A percentile compares a stretch with the other conserved stretches of the same genome.
Conservation (phyloP, 1,140 invertebrate species). For the Brachionus manjavacas region DNA sequence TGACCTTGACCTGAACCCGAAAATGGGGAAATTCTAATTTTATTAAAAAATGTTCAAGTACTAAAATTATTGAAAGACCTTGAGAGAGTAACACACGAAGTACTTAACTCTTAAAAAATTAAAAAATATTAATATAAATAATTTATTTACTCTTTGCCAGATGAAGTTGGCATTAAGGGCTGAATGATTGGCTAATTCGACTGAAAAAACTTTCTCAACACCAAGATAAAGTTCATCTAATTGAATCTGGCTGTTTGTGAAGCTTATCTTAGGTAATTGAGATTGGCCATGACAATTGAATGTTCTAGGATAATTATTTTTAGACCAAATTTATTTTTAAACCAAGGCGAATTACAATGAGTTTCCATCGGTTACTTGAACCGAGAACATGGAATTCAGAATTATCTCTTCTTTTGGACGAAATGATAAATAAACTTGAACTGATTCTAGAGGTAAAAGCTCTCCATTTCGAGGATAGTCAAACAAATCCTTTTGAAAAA, state of each 20-base stretch:
- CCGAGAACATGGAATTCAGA: slow-evolving; percentile 47
- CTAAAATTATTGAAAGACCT: too few relatives aligned
- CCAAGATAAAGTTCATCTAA: slow-evolving; percentile 47
- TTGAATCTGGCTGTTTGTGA: slow-evolving; percentile 47
- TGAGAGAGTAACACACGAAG: too few relatives aligned
- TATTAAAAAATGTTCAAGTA: too few relatives aligned
- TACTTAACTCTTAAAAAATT: too few relatives aligned
- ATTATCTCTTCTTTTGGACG: slow-evolving; percentile 45
- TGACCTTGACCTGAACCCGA: too few relatives aligned
- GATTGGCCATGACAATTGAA: slow-evolving; percentile 48
- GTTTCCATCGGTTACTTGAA: slow-evolving; percentile 48
- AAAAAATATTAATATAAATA: not conserved
- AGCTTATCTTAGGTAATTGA: slow-evolving; percentile 49
- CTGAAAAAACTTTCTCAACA: slow-evolving; percentile 46
- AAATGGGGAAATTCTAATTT: too few relatives aligned
- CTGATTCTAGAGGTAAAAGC: slow-evolving; percentile 49
- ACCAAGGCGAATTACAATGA: slow-evolving; percentile 43
- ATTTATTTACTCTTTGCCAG: not conserved
- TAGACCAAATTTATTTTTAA: not conserved
- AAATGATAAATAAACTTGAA: slow-evolving; percentile 47
- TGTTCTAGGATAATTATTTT: slow-evolving; percentile 45
- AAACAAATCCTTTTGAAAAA: slow-evolving; percentile 42
- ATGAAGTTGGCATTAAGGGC: not conserved
- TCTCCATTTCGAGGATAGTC: slow-evolving; percentile 45
- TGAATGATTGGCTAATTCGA: slow-evolving; percentile 37